phyloP scores from a whole-genome alignment of 53 echinoderm and acorn worm species.

The Stichopus horrens region DNA sequence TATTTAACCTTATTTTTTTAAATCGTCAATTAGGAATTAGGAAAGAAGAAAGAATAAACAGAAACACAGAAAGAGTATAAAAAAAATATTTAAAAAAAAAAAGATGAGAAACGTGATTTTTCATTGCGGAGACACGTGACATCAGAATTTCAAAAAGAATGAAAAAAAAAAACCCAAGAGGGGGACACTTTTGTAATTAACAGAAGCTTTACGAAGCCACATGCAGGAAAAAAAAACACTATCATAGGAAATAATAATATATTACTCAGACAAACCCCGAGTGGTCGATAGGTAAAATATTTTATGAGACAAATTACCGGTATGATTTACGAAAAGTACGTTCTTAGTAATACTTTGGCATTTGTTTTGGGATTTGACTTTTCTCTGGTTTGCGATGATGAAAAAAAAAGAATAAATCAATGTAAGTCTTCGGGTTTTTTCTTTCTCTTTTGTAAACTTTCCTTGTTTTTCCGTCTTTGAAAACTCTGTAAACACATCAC shows the following conservation, averaged over 20 bases:
- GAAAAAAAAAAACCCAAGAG: no score
- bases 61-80: no score
- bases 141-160: no score
- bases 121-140: no score
- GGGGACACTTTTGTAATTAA: slow-evolving; percentile 27
- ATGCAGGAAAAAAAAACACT: neutral
- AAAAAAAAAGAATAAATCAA: neutral
- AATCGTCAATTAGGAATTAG: no score
- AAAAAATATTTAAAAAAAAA: no score
- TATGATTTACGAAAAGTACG: slow-evolving; percentile 26
- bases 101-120: no score
- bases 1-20: no score
- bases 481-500: no score
- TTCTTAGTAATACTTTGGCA: neutral
- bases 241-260: slow-evolving; percentile 11
- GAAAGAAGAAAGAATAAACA: no score
- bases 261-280: slow-evolving; percentile 8
- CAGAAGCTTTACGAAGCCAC: neutral
- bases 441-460: no score
- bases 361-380: neutral
- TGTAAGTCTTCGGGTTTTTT: neutral
- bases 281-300: slow-evolving; percentile 31
- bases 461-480: no score
- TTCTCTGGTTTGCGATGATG: neutral
- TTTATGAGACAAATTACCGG: slow-evolving; percentile 40